Evolutionary conservation across 2,797 vertebrate species (phyloP).

Genomic region (Catharus ustulatus): DNA sequence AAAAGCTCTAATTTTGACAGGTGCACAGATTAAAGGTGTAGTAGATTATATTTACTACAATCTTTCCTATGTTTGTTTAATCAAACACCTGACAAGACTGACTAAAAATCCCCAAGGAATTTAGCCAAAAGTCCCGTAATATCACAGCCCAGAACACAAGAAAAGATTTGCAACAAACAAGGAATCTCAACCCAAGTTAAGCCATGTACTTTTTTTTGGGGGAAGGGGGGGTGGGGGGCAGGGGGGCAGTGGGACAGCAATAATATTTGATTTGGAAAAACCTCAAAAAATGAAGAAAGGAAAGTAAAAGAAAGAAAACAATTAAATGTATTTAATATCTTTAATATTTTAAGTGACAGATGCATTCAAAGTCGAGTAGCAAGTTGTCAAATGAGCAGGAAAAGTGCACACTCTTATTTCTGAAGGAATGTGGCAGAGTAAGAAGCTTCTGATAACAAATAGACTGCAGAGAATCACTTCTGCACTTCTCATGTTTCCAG

Average conservation of each 20-base stretch:
- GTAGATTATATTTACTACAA: neutral
- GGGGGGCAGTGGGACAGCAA: too few relatives aligned
- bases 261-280: neutral
- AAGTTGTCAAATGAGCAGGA: neutral
- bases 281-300: neutral
- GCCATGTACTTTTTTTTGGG: neutral
- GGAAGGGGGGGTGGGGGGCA: accelerated
- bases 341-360: neutral
- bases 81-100: neutral
- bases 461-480: neutral
- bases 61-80: neutral
- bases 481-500: neutral
- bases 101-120: neutral
- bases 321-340: neutral
- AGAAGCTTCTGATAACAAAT: neutral
- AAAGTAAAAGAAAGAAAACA: neutral
- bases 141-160: neutral
- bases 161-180: neutral
- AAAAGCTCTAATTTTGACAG: neutral
- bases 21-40: neutral
- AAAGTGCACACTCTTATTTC: neutral
- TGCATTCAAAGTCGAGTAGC: neutral
- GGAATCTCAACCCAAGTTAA: neutral
- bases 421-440: neutral
- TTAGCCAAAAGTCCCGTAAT: neutral